Percentiles rank a stretch among this genome's conserved stretches.
These are phyloP conservation scores for Hepsetus odoe DNA, from an alignment of 2,113 vertebrate genomes.

Conservation along the genomic window DNA sequence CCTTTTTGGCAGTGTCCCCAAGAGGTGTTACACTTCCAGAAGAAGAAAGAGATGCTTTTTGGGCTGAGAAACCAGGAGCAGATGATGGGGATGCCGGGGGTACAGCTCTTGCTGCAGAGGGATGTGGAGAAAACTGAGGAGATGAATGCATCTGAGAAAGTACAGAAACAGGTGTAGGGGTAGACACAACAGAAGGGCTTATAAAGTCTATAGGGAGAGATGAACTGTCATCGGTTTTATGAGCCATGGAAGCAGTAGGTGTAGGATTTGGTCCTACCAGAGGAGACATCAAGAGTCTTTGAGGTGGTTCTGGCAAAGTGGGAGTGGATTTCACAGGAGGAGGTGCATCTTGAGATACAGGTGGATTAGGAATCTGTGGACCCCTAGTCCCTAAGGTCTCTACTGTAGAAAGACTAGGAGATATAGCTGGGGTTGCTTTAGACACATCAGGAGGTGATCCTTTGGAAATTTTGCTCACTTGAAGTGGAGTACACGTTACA, in stretches of 20 bases:
- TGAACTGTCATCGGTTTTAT: conserved; percentile 44
- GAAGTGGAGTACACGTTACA: conserved; percentile 39
- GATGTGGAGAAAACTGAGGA: conserved; percentile 6
- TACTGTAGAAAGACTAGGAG: conserved; percentile 46
- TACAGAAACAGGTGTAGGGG: conserved; percentile 10
- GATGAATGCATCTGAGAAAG: conserved; percentile 13
- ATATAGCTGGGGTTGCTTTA: conserved; percentile 29
- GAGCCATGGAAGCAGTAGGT: conserved; percentile 47
- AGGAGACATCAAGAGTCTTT: conserved; percentile 39
- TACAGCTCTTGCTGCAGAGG: conserved; percentile 38
- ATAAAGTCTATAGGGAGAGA: conserved; percentile 45
- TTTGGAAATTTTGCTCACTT: conserved; percentile 37
- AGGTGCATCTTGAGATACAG: conserved; percentile 42
- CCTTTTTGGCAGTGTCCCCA: conserved; percentile 8
- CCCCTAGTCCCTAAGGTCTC: conserved; percentile 60
- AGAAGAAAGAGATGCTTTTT: conserved; percentile 4
- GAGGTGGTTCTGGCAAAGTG: conserved; percentile 37
- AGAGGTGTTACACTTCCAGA: conserved; percentile 38
- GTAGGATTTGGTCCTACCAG: conserved; percentile 33
- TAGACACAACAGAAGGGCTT: conserved; percentile 9
- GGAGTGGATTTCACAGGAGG: conserved; percentile 19
- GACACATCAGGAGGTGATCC: conserved; percentile 38
- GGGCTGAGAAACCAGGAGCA: conserved; percentile 41
- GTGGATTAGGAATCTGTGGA: conserved; percentile 38
- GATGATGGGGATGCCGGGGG: conserved; percentile 63